Percentiles rank a stretch among this genome's conserved stretches.
phyloP scores from a whole-genome alignment of 2,888 invertebrate species.

The Scrobipalpa atriplicella region DNA sequence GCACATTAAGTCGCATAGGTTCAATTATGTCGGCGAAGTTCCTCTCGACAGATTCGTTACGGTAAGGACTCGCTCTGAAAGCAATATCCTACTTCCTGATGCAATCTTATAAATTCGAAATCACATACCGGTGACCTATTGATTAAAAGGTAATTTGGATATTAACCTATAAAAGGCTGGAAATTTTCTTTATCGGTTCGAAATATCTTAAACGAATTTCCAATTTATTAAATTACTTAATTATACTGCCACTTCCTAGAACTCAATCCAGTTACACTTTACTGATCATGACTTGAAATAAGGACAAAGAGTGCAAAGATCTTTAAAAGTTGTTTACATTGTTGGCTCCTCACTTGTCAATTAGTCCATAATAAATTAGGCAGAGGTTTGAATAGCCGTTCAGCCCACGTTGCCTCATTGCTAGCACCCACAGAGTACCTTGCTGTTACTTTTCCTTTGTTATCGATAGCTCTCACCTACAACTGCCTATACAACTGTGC shows the following conservation, averaged over 20 bases:
- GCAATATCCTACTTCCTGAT: slow-evolving; percentile 14
- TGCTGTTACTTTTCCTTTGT: slow-evolving; percentile 21
- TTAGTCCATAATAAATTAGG: slow-evolving; percentile 32
- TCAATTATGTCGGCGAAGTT: slow-evolving; percentile 13
- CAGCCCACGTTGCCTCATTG: slow-evolving; percentile 21
- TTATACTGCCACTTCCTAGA: slow-evolving; percentile 9
- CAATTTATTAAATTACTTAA: slow-evolving; percentile 10
- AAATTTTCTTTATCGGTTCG: slow-evolving; percentile 2
- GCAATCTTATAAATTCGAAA: slow-evolving; percentile 14
- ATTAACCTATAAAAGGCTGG: neutral
- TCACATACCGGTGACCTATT: slow-evolving; percentile 15
- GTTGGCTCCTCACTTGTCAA: slow-evolving; percentile 28
- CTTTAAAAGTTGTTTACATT: neutral
- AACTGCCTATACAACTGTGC: slow-evolving; percentile 20
- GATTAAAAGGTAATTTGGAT: slow-evolving; percentile 16
- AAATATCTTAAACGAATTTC: slow-evolving; percentile 3
- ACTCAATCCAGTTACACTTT: neutral
- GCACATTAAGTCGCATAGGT: slow-evolving; percentile 10
- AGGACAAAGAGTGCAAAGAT: neutral
- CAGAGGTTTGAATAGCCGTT: slow-evolving; percentile 18
- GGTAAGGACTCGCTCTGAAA: neutral
- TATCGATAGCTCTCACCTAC: slow-evolving; percentile 19
- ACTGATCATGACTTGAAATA: neutral
- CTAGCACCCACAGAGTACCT: slow-evolving; percentile 15
- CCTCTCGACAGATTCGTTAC: slow-evolving; percentile 17